phyloP scores from a whole-genome alignment of 2,113 vertebrate genomes.

The Leucosticte australis region DNA sequence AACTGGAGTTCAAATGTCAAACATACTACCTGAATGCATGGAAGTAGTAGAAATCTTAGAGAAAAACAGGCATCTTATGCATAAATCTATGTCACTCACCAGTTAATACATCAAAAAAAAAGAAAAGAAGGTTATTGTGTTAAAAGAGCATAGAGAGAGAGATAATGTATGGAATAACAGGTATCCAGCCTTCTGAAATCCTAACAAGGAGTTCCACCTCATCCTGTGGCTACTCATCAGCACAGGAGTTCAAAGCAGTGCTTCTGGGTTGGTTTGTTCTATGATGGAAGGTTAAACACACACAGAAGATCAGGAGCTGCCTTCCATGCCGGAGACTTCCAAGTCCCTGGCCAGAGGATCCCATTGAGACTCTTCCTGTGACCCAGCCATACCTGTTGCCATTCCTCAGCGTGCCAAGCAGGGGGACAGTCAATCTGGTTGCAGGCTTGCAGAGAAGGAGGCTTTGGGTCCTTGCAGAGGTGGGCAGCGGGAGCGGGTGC shows the following conservation, averaged over 20 bases:
- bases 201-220: neutral
- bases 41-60: neutral
- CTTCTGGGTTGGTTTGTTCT: neutral
- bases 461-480: constrained; percentile 76
- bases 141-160: neutral
- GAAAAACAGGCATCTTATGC: neutral
- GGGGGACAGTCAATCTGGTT: constrained; percentile 88
- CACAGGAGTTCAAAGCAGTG: neutral
- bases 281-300: neutral
- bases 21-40: neutral
- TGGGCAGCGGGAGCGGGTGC: constrained; percentile 52
- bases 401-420: constrained; percentile 84
- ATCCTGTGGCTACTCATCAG: neutral
- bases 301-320: neutral
- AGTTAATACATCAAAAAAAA: neutral
- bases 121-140: neutral
- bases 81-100: neutral
- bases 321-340: neutral
- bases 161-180: neutral
- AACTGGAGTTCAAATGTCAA: neutral
- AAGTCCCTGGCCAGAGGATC: neutral
- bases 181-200: neutral
- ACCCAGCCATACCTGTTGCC: constrained; percentile 82
- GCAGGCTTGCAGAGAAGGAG: constrained; percentile 83
- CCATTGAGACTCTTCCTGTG: neutral